Conservation (phyloP, 2,797 vertebrate species). For the Uromys caudimaculatus region DNA sequence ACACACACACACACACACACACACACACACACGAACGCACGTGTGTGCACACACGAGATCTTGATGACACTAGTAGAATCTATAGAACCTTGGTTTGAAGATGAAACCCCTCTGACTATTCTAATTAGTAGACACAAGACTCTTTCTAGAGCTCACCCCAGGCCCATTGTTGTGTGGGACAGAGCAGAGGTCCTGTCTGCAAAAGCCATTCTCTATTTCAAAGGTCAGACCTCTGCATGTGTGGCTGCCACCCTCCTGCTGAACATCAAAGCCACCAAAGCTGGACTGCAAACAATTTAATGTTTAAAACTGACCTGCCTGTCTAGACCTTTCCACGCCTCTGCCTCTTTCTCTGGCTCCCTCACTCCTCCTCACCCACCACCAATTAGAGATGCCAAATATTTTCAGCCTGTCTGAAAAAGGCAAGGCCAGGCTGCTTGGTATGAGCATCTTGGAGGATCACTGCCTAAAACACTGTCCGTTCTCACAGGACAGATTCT, state of each 20-base stretch:
- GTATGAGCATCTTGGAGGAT: neutral
- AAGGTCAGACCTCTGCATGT: conserved; percentile 35
- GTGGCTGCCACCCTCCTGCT: neutral
- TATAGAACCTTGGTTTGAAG: conserved; percentile 15
- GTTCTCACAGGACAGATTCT: neutral
- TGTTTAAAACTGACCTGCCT: conserved; percentile 52
- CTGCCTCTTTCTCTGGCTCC: neutral
- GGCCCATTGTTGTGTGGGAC: neutral
- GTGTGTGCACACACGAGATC: neutral
- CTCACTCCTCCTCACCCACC: neutral
- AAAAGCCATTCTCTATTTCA: conserved; percentile 45
- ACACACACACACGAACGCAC: neutral
- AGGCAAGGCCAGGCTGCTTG: neutral
- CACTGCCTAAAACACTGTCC: too few species aligned
- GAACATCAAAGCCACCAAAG: conserved; percentile 31
- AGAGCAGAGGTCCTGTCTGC: conserved; percentile 1
- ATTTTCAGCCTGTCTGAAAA: neutral
- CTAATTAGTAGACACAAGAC: conserved; percentile 35
- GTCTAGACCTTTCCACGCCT: conserved; percentile 5
- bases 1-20: neutral
- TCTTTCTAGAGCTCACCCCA: neutral
- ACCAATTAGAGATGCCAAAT: neutral
- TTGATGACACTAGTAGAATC: neutral
- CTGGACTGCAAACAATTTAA: neutral
- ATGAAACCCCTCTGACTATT: conserved; percentile 9